These are phyloP conservation scores for Phenganax marumi DNA, from an alignment of 92 coral and sea anemone species.

Conservation along the genomic window DNA sequence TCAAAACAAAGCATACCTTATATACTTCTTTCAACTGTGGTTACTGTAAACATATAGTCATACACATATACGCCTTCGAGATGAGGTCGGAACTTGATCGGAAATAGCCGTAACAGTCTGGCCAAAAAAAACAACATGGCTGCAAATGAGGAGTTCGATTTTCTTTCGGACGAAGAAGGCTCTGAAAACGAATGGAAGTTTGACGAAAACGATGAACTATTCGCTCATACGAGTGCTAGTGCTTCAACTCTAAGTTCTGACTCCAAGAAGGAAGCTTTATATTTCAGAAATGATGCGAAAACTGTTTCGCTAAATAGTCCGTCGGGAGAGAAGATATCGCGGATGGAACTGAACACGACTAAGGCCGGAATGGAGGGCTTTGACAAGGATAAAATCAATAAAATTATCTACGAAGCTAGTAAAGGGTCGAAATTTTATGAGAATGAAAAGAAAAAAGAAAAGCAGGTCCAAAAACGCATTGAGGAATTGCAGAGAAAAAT, in stretches of 20 bases:
- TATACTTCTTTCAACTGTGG: neutral
- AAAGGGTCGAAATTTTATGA: conserved; percentile 95
- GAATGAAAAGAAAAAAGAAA: conserved; percentile 79
- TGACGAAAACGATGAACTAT: conserved; percentile 13
- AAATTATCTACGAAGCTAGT: conserved; percentile 90
- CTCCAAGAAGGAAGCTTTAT: neutral
- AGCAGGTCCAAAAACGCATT: conserved; percentile 80
- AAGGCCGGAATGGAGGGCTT: conserved; percentile 98
- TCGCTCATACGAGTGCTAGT: neutral
- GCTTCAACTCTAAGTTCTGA: neutral
- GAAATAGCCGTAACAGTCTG: neutral
- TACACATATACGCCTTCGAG: too few relatives aligned
- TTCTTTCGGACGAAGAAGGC: conserved; percentile 27
- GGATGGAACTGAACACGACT: conserved; percentile 91
- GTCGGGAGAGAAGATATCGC: conserved; percentile 54
- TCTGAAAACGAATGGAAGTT: conserved; percentile 33
- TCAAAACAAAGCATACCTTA: neutral
- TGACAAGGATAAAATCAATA: conserved; percentile 83
- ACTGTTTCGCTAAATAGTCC: neutral
- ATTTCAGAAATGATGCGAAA: neutral
- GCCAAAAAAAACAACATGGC: conserved; percentile 18
- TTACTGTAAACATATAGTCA: too few relatives aligned
- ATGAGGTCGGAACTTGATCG: conserved; percentile 15
- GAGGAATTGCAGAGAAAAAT: conserved; percentile 57
- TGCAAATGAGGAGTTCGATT: conserved; percentile 26